Percentiles rank a stretch among this genome's conserved stretches.
phyloP scores from a whole-genome alignment of 2,797 vertebrate species.

The Taeniopygia guttata region DNA sequence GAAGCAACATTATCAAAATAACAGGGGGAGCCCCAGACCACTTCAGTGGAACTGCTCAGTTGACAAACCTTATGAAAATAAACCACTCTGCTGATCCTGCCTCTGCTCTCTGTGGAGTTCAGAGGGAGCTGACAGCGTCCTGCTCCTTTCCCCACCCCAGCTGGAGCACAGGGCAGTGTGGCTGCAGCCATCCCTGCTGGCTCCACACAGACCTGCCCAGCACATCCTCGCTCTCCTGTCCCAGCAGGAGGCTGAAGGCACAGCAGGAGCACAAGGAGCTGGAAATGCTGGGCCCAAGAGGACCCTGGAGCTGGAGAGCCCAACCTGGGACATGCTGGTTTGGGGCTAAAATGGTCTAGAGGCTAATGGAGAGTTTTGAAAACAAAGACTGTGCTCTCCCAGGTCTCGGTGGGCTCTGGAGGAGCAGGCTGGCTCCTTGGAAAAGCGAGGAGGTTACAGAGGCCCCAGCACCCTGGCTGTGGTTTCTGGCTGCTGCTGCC shows the following conservation, averaged over 20 bases:
- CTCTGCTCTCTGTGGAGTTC: background rate
- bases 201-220: rapidly evolving
- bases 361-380: background rate
- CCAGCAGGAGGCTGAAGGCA: background rate
- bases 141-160: background rate
- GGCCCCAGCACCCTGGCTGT: background rate
- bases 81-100: background rate
- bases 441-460: background rate
- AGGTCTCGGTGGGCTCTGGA: background rate
- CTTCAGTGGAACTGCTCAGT: too few species aligned
- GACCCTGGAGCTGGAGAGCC: background rate
- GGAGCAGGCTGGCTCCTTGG: background rate
- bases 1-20: background rate
- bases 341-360: background rate
- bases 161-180: rapidly evolving
- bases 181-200: background rate
- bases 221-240: background rate
- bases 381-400: background rate
- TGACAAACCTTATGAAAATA: background rate
- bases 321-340: background rate
- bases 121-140: background rate
- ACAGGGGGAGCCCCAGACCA: rapidly evolving
- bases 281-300: background rate
- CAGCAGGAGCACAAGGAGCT: background rate
- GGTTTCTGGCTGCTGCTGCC: background rate